Evolutionary conservation across 1,140 invertebrate genomes (phyloP).

Genomic region (Heliconius hewitsoni): DNA sequence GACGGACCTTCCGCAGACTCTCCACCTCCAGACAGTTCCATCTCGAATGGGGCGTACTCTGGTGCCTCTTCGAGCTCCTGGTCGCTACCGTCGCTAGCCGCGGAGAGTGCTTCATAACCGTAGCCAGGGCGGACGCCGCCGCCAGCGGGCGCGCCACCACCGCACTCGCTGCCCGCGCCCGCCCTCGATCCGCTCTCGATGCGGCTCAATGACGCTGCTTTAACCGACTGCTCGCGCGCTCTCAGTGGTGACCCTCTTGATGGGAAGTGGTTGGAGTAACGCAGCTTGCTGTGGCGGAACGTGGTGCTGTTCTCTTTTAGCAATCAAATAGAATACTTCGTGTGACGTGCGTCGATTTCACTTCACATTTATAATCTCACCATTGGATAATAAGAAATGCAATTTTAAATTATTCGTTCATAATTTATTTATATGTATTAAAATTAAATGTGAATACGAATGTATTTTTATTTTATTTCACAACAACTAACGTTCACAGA

Average conservation of each 20-base stretch:
- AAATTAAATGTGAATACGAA: background rate
- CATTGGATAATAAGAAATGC: background rate
- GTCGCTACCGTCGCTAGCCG: constrained; percentile 71
- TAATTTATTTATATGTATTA: background rate
- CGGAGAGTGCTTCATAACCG: constrained; percentile 73
- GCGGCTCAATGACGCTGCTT: constrained; percentile 71
- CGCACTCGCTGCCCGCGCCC: constrained; percentile 63
- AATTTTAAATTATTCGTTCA: constrained; percentile 6
- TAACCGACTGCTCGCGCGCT: constrained; percentile 59
- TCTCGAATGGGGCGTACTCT: constrained; percentile 68
- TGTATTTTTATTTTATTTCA: constrained; percentile 10
- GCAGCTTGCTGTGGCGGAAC: constrained; percentile 76
- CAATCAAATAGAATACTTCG: background rate
- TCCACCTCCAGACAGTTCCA: constrained; percentile 66
- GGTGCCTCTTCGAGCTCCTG: constrained; percentile 67
- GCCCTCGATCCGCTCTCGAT: constrained; percentile 61
- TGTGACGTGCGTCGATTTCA: background rate
- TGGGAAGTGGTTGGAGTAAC: constrained; percentile 68
- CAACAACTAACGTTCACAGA: constrained; percentile 13
- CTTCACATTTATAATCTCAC: constrained; percentile 29
- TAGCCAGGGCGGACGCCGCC: constrained; percentile 69
- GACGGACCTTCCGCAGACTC: constrained; percentile 63
- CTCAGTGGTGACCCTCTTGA: constrained; percentile 61
- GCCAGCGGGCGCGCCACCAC: constrained; percentile 62
- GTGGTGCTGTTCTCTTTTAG: constrained; percentile 55